A percentile compares a stretch with the other conserved stretches of the same genome.
Conservation (phyloP, 2,113 vertebrate species). For the human region DNA sequence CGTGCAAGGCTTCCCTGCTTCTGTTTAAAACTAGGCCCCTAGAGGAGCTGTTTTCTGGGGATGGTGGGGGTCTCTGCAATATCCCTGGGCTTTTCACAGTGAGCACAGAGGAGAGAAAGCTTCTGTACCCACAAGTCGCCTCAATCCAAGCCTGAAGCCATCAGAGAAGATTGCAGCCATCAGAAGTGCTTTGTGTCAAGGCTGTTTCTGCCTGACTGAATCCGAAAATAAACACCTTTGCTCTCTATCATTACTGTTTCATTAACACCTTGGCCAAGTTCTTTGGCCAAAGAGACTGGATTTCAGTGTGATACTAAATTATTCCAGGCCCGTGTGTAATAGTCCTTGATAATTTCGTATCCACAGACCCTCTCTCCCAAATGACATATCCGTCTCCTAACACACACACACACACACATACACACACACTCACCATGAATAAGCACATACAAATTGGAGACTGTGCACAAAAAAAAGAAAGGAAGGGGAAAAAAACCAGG, state of each 20-base stretch:
- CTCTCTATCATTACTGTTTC: conserved; percentile 54
- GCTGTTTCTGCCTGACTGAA: conserved; percentile 64
- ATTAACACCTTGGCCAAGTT: conserved; percentile 52
- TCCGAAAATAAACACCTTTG: conserved; percentile 68
- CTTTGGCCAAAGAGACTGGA: conserved; percentile 61
- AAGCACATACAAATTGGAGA: conserved; percentile 32
- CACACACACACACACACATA: background rate
- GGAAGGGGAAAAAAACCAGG: background rate
- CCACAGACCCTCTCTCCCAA: background rate
- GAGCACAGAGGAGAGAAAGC: background rate
- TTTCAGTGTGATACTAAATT: conserved; percentile 71
- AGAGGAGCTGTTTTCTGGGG: background rate
- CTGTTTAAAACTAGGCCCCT: background rate
- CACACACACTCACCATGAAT: rapidly evolving
- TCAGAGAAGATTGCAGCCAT: conserved; percentile 33
- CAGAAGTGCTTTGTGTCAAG: conserved; percentile 50
- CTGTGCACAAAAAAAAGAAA: conserved; percentile 69
- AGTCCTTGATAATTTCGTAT: conserved; percentile 71
- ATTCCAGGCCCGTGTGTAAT: conserved; percentile 61
- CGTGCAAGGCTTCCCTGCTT: background rate
- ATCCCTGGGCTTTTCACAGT: background rate
- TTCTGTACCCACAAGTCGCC: background rate
- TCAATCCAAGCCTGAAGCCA: background rate
- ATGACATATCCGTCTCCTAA: background rate
- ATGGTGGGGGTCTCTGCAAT: background rate